Base-by-base conservation (phyloP, 2,797 vertebrate genomes). In the Sebastes baramenuke region DNA sequence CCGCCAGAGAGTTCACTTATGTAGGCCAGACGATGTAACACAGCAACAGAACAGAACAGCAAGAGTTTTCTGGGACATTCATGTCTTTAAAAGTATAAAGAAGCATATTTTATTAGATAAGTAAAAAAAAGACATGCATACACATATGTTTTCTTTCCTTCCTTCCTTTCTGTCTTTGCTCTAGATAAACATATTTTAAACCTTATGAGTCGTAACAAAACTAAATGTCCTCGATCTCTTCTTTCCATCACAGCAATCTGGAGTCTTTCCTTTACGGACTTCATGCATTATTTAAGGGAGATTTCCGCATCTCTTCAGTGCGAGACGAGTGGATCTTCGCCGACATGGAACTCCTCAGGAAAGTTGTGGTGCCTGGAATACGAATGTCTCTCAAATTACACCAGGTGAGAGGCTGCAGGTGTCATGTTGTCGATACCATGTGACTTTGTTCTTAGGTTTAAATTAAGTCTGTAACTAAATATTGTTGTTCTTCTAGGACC, bases 251-350 rank as follows among this genome's bases (percentile, higher is more conserved):
- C 94, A 99, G 98, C 94, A 99, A 99, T 79, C 95, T 99, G 93
- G 99, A 99, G 94, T 99, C 98, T 8, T 99, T 99, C 93, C 95
- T 99, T 76, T 99, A 99, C 49, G 99, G 99, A 68, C 95, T 99
- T 14, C 98, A 99, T 83, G 98, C 99, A 64, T 94, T 99, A 22
- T 99, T 99, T 91, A 99, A 99, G 86, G 99, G 99, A 86, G 99
- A 99, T 91, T 99, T 99, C 90, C 98, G 99, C 81, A 99, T 99
- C 92, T 99, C 99, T 29, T 99, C 99, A 8, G 96, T 98, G 67
- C 95, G 98, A 85, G 99, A 99, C 7, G 99, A 99, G 90, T 99
- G 99, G 99, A 98, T 99, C 91, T 99, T 99, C 79, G 98, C 99
- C n/a, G 98, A 99, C 92, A 99, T 99, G 99, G 98, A 99, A 81